These are phyloP conservation scores for Callocephalon fimbriatum DNA, from an alignment of 2,113 vertebrate genomes.

Conservation along the genomic window DNA sequence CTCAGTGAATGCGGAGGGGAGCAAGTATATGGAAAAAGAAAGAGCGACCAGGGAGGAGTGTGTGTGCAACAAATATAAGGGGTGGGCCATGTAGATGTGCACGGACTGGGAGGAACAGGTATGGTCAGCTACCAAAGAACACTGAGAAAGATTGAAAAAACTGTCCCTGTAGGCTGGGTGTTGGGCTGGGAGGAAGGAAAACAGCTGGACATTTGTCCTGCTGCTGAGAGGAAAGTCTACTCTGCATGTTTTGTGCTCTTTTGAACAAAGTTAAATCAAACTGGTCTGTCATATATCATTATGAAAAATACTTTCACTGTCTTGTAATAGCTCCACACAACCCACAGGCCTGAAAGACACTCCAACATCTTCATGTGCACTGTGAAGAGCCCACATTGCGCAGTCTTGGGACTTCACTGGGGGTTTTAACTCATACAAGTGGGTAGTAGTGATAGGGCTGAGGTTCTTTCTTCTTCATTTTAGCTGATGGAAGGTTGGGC, in stretches of 20 bases:
- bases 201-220: background rate
- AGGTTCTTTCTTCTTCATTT: background rate
- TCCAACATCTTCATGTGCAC: background rate
- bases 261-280: background rate
- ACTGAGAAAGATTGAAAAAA: background rate
- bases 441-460: background rate
- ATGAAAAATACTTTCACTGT: background rate
- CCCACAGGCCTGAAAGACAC: background rate
- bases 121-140: background rate
- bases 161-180: background rate
- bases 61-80: background rate
- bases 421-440: background rate
- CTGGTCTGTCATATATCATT: background rate
- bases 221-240: background rate
- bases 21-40: background rate
- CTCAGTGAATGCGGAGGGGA: background rate
- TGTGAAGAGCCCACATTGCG: background rate
- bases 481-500: background rate
- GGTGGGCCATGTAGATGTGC: background rate
- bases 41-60: background rate
- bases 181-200: background rate
- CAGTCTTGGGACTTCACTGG: background rate
- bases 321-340: background rate
- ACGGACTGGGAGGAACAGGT: background rate
- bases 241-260: background rate